These are phyloP conservation scores for Diadegma fenestrale DNA, from an alignment of 2,888 invertebrate species.

Conservation along the genomic window DNA sequence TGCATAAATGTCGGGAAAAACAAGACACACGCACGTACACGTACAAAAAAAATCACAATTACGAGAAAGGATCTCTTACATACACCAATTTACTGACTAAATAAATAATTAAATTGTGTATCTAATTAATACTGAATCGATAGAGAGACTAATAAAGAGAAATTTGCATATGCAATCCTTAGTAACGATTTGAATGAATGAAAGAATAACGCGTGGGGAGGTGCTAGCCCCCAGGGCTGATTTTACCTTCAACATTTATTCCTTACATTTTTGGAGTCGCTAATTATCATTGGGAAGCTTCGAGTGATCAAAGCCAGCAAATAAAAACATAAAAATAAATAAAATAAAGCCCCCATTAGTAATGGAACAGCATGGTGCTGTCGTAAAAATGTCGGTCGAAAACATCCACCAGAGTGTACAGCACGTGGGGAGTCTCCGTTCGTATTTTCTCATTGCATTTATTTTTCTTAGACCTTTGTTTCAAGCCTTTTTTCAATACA, in stretches of 20 bases:
- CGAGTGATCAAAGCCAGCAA: neutral
- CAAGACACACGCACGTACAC: slow-evolving; percentile 37
- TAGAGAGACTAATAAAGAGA: slow-evolving; percentile 75
- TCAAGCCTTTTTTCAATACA: neutral
- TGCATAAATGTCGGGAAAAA: slow-evolving; percentile 22
- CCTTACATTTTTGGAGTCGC: neutral
- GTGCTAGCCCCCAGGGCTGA: slow-evolving; percentile 60
- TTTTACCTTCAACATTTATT: slow-evolving; percentile 60
- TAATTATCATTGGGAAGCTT: neutral
- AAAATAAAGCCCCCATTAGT: neutral
- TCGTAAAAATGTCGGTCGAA: neutral
- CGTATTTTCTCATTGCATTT: slow-evolving; percentile 12
- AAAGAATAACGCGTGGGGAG: slow-evolving; percentile 74
- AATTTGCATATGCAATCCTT: slow-evolving; percentile 79
- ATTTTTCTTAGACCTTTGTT: neutral
- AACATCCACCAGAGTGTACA: neutral
- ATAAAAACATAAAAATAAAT: neutral
- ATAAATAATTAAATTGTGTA: slow-evolving; percentile 80
- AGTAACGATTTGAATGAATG: slow-evolving; percentile 78
- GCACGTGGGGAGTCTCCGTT: slow-evolving; percentile 14
- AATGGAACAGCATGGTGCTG: slow-evolving; percentile 7
- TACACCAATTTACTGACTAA: slow-evolving; percentile 78
- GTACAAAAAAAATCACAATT: slow-evolving; percentile 1
- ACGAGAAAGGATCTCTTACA: slow-evolving; percentile 55
- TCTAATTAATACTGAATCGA: slow-evolving; percentile 80